phyloP scores from a whole-genome alignment of 2,888 invertebrate genomes.

The Limenitis camilla region DNA sequence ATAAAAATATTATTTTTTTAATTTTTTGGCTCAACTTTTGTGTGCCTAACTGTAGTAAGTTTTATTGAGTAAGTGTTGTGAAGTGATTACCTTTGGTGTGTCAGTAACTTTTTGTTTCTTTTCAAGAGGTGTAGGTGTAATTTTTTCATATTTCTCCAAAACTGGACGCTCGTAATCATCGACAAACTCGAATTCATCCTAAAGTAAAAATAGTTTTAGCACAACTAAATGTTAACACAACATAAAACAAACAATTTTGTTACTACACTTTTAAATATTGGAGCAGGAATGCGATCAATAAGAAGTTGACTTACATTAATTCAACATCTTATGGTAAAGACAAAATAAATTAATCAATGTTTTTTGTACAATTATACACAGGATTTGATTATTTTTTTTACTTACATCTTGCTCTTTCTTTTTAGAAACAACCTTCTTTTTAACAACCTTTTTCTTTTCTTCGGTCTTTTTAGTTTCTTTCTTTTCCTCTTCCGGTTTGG shows the following conservation, averaged over 20 bases:
- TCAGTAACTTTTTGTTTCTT: slow-evolving; percentile 68
- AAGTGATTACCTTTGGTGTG: slow-evolving; percentile 62
- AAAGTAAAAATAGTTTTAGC: slow-evolving; percentile 58
- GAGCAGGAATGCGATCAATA: too few species aligned
- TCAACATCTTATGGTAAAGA: too few species aligned
- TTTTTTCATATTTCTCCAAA: slow-evolving; percentile 81
- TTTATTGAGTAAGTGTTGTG: slow-evolving; percentile 37
- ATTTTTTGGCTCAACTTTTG: too few species aligned
- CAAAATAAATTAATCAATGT: too few species aligned
- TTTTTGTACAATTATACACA: slow-evolving; percentile 21
- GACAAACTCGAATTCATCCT: slow-evolving; percentile 69
- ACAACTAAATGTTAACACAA: slow-evolving; percentile 50
- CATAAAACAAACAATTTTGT: slow-evolving; percentile 37
- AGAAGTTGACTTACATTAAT: too few species aligned
- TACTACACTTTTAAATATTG: slow-evolving; percentile 33
- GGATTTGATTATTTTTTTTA: slow-evolving; percentile 18
- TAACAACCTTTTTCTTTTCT: slow-evolving; percentile 58
- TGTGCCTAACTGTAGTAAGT: too few species aligned
- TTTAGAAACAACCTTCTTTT: slow-evolving; percentile 66
- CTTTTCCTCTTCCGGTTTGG: slow-evolving; percentile 62
- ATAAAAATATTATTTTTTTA: slow-evolving; percentile 15
- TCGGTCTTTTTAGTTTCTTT: slow-evolving; percentile 55
- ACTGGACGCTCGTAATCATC: slow-evolving; percentile 86
- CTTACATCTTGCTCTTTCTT: slow-evolving; percentile 68
- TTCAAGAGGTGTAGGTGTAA: slow-evolving; percentile 69